phyloP scores from a whole-genome alignment of 2,113 vertebrate genomes.

The Sigmodon hispidus region DNA sequence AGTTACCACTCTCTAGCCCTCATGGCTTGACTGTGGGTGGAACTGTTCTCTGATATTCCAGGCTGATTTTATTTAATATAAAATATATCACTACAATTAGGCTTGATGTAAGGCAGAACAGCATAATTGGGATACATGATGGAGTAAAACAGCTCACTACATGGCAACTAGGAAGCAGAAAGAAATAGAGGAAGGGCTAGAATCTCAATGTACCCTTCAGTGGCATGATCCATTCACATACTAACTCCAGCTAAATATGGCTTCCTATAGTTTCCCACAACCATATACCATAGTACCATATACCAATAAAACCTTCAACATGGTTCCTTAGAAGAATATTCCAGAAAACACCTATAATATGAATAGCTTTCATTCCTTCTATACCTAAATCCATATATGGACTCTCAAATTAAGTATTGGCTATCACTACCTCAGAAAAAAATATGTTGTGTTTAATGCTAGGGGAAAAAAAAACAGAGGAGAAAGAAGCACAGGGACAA shows the following conservation, averaged over 20 bases:
- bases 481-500: neutral
- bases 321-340: neutral
- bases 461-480: constrained; percentile 2
- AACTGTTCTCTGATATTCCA: no score
- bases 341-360: neutral
- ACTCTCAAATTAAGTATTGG: neutral
- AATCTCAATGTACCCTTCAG: no score
- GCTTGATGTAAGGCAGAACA: neutral
- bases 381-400: neutral
- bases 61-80: no score
- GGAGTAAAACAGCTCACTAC: neutral
- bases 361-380: neutral
- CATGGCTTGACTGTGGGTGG: no score
- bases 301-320: neutral
- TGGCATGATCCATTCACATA: neutral
- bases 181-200: neutral
- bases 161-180: neutral
- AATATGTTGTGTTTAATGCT: neutral
- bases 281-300: neutral
- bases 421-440: neutral
- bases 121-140: neutral
- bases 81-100: no score
- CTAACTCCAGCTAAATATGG: neutral
- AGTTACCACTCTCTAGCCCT: no score
- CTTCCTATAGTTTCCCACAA: neutral